Conservation (phyloP, 2,888 invertebrate species). For the Ariolimax columbianus region DNA sequence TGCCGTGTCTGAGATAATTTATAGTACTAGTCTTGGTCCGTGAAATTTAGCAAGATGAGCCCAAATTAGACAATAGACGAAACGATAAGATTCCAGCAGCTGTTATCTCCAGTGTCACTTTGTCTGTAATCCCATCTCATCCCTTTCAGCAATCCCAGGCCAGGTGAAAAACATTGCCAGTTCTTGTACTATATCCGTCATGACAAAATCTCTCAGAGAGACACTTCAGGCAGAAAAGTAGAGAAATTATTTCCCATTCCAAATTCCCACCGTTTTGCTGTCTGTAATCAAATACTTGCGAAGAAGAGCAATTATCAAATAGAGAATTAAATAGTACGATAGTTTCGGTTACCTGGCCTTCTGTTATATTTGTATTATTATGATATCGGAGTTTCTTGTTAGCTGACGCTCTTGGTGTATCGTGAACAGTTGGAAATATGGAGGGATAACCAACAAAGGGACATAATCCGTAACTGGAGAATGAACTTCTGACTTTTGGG, state of each 20-base stretch:
- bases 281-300: too few relatives aligned
- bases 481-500: not conserved
- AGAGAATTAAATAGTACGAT: too few relatives aligned
- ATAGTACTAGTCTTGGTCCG: not conserved
- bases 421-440: too few relatives aligned
- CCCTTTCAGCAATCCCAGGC: too few relatives aligned
- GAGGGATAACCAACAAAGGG: too few relatives aligned
- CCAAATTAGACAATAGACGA: not conserved
- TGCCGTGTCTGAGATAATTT: slow-evolving; percentile 10
- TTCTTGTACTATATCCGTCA: not conserved
- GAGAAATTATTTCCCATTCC: too few relatives aligned
- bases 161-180: not conserved
- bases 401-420: too few relatives aligned
- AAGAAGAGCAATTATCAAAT: too few relatives aligned
- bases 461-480: not conserved
- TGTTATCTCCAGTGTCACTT: slow-evolving; percentile 1
- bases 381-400: too few relatives aligned
- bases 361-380: too few relatives aligned
- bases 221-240: not conserved
- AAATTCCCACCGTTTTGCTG: too few relatives aligned
- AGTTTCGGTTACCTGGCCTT: too few relatives aligned
- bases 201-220: not conserved
- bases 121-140: not conserved
- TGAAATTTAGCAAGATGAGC: slow-evolving; percentile 19
- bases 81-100: slow-evolving; percentile 16